Evolutionary conservation across 2,888 invertebrate genomes (phyloP).

Genomic region (Xanthia togata): DNA sequence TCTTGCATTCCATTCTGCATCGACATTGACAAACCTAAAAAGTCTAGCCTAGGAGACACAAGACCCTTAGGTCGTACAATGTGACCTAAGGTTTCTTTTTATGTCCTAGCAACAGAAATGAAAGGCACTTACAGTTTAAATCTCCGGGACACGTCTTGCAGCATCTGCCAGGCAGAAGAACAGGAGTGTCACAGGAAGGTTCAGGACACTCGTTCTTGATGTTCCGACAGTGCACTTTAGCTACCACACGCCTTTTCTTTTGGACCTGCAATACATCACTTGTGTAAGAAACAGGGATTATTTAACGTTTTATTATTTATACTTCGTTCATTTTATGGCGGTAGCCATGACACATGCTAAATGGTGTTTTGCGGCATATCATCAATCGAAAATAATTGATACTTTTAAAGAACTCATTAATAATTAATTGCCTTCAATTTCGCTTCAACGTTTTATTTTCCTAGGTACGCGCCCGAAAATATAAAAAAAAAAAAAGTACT

Average conservation of each 20-base stretch:
- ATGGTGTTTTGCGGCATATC: neutral
- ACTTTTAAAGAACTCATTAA: neutral
- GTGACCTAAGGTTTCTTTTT: neutral
- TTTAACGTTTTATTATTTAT: conserved; percentile 5
- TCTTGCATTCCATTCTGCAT: neutral
- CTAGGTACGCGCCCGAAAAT: too few relatives aligned
- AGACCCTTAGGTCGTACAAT: neutral
- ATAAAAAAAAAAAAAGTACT: too few relatives aligned
- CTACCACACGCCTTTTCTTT: conserved; percentile 96
- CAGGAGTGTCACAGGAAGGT: conserved; percentile 96
- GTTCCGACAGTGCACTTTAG: conserved; percentile 97
- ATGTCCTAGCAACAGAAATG: neutral
- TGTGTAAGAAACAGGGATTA: conserved; percentile 11
- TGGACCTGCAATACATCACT: conserved; percentile 92
- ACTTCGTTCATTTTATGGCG: conserved; percentile 5
- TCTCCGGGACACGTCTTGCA: conserved; percentile 98
- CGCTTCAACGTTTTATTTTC: neutral
- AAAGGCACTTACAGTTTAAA: conserved; percentile 91
- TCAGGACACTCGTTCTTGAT: conserved; percentile 98
- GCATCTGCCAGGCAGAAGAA: conserved; percentile 95
- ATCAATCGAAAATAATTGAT: neutral
- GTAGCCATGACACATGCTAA: conserved; percentile 19
- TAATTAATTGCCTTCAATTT: neutral
- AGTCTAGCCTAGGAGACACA: neutral
- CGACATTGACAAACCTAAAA: neutral